Base-by-base conservation (phyloP, 2,797 vertebrate genomes). In the Odontamblyopus lacepedii region DNA sequence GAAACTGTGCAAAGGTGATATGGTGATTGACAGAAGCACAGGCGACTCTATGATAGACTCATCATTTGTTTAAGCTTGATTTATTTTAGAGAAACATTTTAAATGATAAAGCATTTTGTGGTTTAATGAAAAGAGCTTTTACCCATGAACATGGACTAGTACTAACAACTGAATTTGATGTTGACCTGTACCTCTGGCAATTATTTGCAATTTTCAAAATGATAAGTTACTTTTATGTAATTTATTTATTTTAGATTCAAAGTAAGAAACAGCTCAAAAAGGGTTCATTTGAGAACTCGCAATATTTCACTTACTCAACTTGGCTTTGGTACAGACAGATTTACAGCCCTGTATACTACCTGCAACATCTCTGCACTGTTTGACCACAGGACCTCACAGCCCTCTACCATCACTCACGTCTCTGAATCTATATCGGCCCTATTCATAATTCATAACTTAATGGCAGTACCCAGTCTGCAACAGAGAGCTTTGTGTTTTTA, bases 361-460 rank as follows among this genome's bases (percentile, higher is more conserved):
- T 7, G 23, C 23, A 16, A 16, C 15, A 35, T 62, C 30, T 30
- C 7, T 65, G 63, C 19, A 6, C 32, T 27, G 38, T 65, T 6
- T 13, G 16, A 51, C 16, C 27, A 19, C 26, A 50, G 32, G 7
- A 12, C 11, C 23, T 41, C n/a, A 63, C 19, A 35, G 9, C 26
- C 41, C 41, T 7, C 38, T 50, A 12, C 11, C 64, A 56, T 38
- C 2, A 50, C 41, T 29, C 48, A 15, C 19, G 60, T 63, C 32
- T 35, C 23, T n/a, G 53, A 41, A 57, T 69, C 38, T 57, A 57
- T 18, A 57, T 23, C 30, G 18, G 30, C 53, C 5, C n/a, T 12
- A 56, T 69, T 6, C 15, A 69, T 69, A 69, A 69, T 69, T 69
- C 67, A 69, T 12, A 23, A n/a, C 53, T 16, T 69, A 57, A 69